Evolutionary conservation across 2,888 invertebrate genomes (phyloP).

Genomic region (Orthosia incerta): DNA sequence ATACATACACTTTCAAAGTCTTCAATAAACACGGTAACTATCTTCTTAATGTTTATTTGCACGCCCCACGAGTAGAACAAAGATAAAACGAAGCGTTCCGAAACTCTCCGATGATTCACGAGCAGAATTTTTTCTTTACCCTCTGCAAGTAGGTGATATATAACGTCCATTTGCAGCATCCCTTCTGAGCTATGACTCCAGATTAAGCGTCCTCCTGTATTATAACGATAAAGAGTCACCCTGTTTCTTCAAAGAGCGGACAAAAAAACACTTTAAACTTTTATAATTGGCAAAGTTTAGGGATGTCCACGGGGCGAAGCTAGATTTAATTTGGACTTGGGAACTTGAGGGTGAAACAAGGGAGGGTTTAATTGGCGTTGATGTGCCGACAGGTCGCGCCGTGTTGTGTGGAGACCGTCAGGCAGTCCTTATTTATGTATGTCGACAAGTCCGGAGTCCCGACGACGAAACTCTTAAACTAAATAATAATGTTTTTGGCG

Average conservation of each 20-base stretch:
- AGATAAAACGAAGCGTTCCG: conserved; percentile 33
- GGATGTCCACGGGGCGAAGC: conserved; percentile 66
- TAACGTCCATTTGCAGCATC: conserved; percentile 71
- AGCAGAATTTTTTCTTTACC: conserved; percentile 69
- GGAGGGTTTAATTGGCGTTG: conserved; percentile 66
- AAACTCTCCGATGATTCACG: conserved; percentile 68
- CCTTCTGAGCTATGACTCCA: conserved; percentile 63
- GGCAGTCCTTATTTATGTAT: conserved; percentile 54
- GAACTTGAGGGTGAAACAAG: conserved; percentile 60
- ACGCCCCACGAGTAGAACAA: conserved; percentile 26
- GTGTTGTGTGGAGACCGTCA: conserved; percentile 52
- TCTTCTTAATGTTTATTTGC: conserved; percentile 27
- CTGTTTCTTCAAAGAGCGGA: conserved; percentile 70
- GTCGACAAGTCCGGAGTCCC: conserved; percentile 24
- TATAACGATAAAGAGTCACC: conserved; percentile 62
- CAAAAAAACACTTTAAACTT: conserved; percentile 80
- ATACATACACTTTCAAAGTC: conserved; percentile 28
- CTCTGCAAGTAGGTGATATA: conserved; percentile 69
- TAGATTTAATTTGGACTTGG: conserved; percentile 73
- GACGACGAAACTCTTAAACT: conserved; percentile 31
- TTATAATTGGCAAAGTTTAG: conserved; percentile 78
- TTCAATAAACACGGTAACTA: conserved; percentile 41
- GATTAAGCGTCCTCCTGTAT: conserved; percentile 57
- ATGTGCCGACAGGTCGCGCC: conserved; percentile 62
- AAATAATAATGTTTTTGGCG: conserved; percentile 28